Evolutionary conservation across 2,888 invertebrate genomes (phyloP).

Genomic region (Cordilura impudica): DNA sequence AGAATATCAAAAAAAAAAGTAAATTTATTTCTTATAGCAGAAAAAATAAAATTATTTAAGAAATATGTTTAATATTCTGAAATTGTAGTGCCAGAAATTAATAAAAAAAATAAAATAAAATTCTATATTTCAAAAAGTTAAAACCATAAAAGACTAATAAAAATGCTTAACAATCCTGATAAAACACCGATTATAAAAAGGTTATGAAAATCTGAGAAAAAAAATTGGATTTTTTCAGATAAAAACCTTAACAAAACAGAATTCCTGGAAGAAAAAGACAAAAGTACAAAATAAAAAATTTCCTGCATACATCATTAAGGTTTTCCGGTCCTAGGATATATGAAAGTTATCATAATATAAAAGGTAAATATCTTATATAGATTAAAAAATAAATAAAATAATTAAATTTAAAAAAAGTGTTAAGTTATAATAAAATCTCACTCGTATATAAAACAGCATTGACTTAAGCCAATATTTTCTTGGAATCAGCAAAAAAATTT

Average conservation of each 20-base stretch:
- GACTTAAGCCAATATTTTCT: no score
- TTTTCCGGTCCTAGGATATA: background rate
- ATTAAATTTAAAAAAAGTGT: background rate
- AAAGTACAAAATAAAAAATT: background rate
- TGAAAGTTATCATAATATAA: no score
- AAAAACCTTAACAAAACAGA: background rate
- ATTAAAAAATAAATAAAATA: background rate
- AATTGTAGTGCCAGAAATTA: background rate
- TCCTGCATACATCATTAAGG: background rate
- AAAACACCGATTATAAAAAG: background rate
- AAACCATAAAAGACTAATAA: constrained; percentile 24
- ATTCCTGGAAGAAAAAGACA: background rate
- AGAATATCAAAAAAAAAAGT: background rate
- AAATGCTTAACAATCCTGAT: constrained; percentile 21
- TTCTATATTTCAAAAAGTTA: background rate
- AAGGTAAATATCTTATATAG: background rate
- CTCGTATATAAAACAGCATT: no score
- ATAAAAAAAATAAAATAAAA: background rate
- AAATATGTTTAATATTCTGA: constrained; percentile 18
- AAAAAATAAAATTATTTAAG: background rate
- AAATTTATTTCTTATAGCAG: background rate
- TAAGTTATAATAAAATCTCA: background rate
- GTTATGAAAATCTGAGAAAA: background rate
- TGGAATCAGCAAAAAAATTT: background rate
- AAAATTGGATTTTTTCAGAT: background rate